Percentiles rank a stretch among this genome's conserved stretches.
phyloP scores from a whole-genome alignment of 2,113 vertebrate genomes.

The Pongo pygmaeus region DNA sequence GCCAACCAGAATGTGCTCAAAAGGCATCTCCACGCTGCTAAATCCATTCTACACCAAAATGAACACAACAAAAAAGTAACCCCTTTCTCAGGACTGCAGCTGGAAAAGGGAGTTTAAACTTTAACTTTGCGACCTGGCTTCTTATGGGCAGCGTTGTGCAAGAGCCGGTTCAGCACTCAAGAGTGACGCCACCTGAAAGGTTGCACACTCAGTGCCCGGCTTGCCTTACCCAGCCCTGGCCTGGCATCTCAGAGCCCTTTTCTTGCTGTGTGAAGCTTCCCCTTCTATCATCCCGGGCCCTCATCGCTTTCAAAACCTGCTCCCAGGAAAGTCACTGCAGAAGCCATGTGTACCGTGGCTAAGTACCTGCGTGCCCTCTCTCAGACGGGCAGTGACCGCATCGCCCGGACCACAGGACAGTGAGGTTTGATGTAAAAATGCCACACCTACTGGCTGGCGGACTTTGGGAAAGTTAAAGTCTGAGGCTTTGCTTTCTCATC shows the following conservation, averaged over 20 bases:
- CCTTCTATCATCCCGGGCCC: background rate
- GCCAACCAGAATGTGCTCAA: background rate
- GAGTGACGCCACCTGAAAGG: background rate
- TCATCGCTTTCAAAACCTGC: background rate
- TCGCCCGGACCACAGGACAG: background rate
- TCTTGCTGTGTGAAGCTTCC: background rate
- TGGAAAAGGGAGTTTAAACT: background rate
- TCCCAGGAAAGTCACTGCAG: background rate
- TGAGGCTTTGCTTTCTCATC: background rate
- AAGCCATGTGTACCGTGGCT: background rate
- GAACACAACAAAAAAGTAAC: background rate
- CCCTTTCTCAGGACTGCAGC: background rate
- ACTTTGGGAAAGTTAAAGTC: background rate
- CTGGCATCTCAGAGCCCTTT: background rate
- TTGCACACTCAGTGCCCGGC: rapidly evolving
- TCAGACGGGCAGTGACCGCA: rapidly evolving
- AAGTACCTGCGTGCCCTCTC: rapidly evolving
- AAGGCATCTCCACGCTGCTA: background rate
- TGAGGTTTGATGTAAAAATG: background rate
- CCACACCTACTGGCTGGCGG: background rate
- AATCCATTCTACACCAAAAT: background rate
- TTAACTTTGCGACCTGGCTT: background rate
- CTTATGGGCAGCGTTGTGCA: background rate
- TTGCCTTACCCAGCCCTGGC: background rate
- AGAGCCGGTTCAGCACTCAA: background rate